Evolutionary conservation across 2,113 vertebrate genomes (phyloP).

Genomic region (Siniperca knerii): DNA sequence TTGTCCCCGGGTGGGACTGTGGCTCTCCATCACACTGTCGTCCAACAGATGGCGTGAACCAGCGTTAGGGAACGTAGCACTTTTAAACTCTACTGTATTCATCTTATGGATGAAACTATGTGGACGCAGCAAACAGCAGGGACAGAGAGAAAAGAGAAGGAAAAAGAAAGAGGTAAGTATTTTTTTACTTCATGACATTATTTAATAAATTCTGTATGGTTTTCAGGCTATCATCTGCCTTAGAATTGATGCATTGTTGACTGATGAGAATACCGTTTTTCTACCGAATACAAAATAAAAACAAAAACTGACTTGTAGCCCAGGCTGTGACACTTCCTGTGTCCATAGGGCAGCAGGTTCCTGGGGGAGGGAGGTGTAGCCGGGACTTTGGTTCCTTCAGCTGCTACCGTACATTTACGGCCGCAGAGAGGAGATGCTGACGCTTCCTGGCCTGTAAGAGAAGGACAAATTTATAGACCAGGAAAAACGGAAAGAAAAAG

Average conservation of each 20-base stretch:
- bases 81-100: constrained; percentile 97
- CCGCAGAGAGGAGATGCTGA: constrained; percentile 92
- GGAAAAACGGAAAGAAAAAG: neutral
- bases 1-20: constrained; percentile 91
- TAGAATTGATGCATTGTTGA: neutral
- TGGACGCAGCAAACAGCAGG: constrained; percentile 15
- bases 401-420: constrained; percentile 85
- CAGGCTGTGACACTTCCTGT: constrained; percentile 98
- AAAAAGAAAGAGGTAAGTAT: neutral
- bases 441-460: constrained; percentile 87
- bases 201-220: neutral
- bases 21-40: constrained; percentile 97
- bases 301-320: constrained; percentile 93
- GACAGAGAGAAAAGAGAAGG: neutral
- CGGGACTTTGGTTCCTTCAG: constrained; percentile 89
- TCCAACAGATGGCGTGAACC: constrained; percentile 96
- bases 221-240: neutral
- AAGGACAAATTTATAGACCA: neutral
- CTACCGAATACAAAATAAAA: neutral
- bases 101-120: constrained; percentile 97
- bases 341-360: constrained; percentile 93
- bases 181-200: neutral
- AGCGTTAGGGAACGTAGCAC: constrained; percentile 97
- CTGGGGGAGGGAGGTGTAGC: constrained; percentile 94
- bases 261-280: neutral